Conservation (phyloP, 1,140 invertebrate species). For the Lethocerus indicus region DNA sequence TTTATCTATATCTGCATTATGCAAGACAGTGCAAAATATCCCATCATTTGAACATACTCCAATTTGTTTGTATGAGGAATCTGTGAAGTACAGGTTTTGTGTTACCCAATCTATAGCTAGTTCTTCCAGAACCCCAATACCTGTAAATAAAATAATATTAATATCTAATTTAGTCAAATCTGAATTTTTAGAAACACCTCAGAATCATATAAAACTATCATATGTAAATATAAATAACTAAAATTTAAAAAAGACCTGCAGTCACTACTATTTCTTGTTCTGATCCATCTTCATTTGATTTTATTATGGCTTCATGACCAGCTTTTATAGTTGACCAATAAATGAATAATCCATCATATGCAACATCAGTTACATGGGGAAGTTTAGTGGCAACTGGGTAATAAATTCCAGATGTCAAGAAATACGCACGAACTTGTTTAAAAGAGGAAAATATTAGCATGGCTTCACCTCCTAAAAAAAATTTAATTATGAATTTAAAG, state of each 20-base stretch:
- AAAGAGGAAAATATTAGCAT: slow-evolving; percentile 42
- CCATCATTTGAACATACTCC: slow-evolving; percentile 51
- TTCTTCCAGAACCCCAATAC: slow-evolving; percentile 54
- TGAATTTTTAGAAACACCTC: background rate
- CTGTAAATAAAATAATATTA: slow-evolving; percentile 22
- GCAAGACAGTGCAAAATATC: slow-evolving; percentile 38
- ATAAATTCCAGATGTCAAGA: slow-evolving; percentile 27
- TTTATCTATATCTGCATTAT: slow-evolving; percentile 33
- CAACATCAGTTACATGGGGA: slow-evolving; percentile 44
- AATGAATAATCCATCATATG: slow-evolving; percentile 41
- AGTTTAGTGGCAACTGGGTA: slow-evolving; percentile 29
- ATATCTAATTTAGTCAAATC: background rate
- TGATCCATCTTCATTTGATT: slow-evolving; percentile 33
- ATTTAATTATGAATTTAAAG: background rate
- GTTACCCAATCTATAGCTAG: slow-evolving; percentile 69
- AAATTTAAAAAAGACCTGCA: slow-evolving; percentile 23
- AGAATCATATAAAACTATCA: background rate
- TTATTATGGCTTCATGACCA: slow-evolving; percentile 44
- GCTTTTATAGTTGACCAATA: slow-evolving; percentile 56
- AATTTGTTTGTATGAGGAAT: slow-evolving; percentile 48
- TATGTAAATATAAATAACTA: background rate
- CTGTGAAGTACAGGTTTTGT: slow-evolving; percentile 63
- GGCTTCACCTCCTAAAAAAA: slow-evolving; percentile 25
- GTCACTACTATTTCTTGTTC: slow-evolving; percentile 32
- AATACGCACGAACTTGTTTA: slow-evolving; percentile 29